phyloP scores from a whole-genome alignment of 1,140 invertebrate species.

The Pectinophora gossypiella region DNA sequence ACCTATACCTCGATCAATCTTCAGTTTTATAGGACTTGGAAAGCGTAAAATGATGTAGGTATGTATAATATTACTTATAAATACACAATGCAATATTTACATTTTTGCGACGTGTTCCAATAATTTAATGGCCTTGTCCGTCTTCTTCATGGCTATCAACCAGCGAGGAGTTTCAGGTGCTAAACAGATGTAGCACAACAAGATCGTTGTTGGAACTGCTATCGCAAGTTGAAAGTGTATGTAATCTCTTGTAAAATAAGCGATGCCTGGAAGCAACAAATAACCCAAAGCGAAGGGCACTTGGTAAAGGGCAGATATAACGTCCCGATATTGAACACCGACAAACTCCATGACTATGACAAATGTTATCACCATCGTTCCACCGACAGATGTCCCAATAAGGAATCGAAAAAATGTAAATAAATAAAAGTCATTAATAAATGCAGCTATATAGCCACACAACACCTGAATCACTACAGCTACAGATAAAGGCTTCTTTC shows the following conservation, averaged over 20 bases:
- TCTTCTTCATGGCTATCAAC: slow-evolving; percentile 78
- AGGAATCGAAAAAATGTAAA: slow-evolving; percentile 79
- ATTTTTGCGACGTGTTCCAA: slow-evolving; percentile 76
- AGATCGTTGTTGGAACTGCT: slow-evolving; percentile 71
- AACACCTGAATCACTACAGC: slow-evolving; percentile 77
- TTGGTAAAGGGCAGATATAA: slow-evolving; percentile 78
- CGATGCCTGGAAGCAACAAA: slow-evolving; percentile 71
- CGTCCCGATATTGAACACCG: slow-evolving; percentile 77
- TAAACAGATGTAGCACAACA: slow-evolving; percentile 77
- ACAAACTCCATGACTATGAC: slow-evolving; percentile 76
- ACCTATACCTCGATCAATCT: too few relatives aligned
- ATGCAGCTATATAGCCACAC: slow-evolving; percentile 76
- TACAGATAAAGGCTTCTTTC: slow-evolving; percentile 76
- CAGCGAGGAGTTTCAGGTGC: slow-evolving; percentile 83
- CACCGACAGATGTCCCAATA: slow-evolving; percentile 77
- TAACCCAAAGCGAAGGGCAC: slow-evolving; percentile 77
- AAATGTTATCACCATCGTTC: slow-evolving; percentile 79
- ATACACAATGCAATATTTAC: slow-evolving; percentile 48
- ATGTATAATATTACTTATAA: too few relatives aligned
- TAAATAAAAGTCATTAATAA: slow-evolving; percentile 77
- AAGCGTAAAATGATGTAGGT: too few relatives aligned
- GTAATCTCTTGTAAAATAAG: slow-evolving; percentile 76
- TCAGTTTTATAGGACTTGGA: too few relatives aligned
- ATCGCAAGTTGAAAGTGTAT: slow-evolving; percentile 75
- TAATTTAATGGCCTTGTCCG: slow-evolving; percentile 76